Base-by-base conservation (phyloP, 2,888 invertebrate species). In the Dryobota labecula region DNA sequence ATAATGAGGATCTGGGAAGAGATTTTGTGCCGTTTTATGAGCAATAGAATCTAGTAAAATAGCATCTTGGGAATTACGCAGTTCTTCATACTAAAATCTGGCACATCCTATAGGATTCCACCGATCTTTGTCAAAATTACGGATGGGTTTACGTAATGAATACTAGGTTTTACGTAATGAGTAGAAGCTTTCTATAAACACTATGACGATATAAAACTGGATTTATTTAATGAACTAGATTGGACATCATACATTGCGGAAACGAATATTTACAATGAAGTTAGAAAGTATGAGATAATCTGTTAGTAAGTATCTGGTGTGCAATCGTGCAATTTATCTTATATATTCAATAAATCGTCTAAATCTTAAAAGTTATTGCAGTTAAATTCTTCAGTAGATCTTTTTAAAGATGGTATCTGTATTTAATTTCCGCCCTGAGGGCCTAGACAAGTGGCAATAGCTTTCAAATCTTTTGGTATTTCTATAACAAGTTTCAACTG, bases 261-360 rank as follows among this genome's bases (percentile, higher is more conserved):
- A 73, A 76, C 36, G 58, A 72, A 78, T 71, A 68, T 67, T 65
- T 77, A 78, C 70, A 73, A 82, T 73, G 58, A 62, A 67, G 51
- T 65, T 80, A 80, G 84, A 84, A 84, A 84, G 84, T 84, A 64
- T 57, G 53, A 65, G 36, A 60, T 63, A 73, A 71, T 70, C 58
- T 63, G 70, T 60, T 53, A 57, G 54, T 51, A 20, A 57, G 54
- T 51, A 20, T n/a, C 30, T 57, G 43, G 33, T 61, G 68, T 63
- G 38, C n/a, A 69, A 78, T 75, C 72, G 65, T 61, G 74, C 64
- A 65, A 77, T 57, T 49, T 43, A 57, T 68, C 20, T 57, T 38
- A 57, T 30, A 68, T 51, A 57, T 49, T 57, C 36, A 65, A 33
- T 74, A 62, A 53, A 54, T 4, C 20, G 47, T 45, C 45, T n/a